Evolutionary conservation across 2,888 invertebrate species (phyloP), one percentile per base, ranked within the genome.

Genomic region (Stramonita haemastoma): DNA sequence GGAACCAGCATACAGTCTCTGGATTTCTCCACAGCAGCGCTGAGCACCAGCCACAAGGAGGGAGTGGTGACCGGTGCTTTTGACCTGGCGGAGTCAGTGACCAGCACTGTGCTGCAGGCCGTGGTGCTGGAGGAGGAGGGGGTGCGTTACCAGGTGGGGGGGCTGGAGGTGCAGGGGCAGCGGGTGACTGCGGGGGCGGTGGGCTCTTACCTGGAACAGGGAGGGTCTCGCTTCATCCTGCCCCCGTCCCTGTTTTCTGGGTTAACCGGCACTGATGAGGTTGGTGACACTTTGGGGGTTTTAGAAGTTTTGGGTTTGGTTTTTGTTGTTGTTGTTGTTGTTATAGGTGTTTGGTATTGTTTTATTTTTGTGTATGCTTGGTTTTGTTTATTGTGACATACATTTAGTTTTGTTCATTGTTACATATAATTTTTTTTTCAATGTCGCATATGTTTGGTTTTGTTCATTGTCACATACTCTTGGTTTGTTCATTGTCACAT

Each of bases 41-140:
- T 90, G 0, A 89, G 88, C 32, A 85, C 90, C 29, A 89, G 57
- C 0, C 93, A 93, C 88, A 91, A 91, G 32, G 60, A 90, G 81
- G 84, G 60, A 17, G 89, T 93, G 13, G 91, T 93, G 15, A 91
- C 91, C 6, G 89, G 91, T 73, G 92, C 91, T 19, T 91, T 93
- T 17, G 84, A 89, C 1, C 86, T 90, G 46, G 91, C 92, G 34
- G 93, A 92, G 66, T 86, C 91, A 13, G 89, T 94, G 29, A 89
- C 93, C 32, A 87, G 91, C 17, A 88, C 92, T 6, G 90, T 90
- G 36, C 89, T 94, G 56, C 90, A 89, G 89, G 92, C 94, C 0
- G 89, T 90, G 83, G 79, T 94, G 26, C 77, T 92, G n/a, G 91
- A 90, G 22, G 93, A 94, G 86, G 87, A 92, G 1, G 86, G 89